Conservation (phyloP, 1,140 invertebrate genomes). For the Eriocheir sinensis region DNA sequence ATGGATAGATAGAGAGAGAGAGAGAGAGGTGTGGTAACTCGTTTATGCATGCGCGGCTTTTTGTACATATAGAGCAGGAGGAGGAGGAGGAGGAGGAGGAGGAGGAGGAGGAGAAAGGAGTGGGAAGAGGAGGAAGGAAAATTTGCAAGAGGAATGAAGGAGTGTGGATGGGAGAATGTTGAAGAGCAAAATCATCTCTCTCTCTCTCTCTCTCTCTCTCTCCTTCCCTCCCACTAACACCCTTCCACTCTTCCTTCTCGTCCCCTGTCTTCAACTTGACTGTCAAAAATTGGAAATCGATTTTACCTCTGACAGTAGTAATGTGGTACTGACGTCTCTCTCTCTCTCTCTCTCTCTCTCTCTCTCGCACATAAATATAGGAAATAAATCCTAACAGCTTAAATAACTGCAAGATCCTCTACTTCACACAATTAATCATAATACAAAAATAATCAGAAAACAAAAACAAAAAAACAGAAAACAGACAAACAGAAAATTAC, state of each 20-base stretch:
- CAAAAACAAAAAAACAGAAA: too few relatives aligned
- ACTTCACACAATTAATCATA: too few relatives aligned
- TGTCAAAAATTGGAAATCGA: neutral
- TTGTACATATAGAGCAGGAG: neutral
- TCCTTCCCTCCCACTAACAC: neutral
- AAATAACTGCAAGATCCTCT: too few relatives aligned
- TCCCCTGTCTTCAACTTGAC: neutral
- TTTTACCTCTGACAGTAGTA: neutral
- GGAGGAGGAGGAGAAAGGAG: neutral
- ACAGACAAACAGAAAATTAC: too few relatives aligned
- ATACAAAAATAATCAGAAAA: too few relatives aligned
- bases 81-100: neutral
- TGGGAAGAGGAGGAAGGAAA: neutral
- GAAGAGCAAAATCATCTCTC: neutral
- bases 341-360: constrained; percentile 23
- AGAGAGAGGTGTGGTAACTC: constrained; percentile 2
- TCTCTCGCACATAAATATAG: too few relatives aligned
- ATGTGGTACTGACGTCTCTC: neutral
- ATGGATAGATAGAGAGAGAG: too few relatives aligned
- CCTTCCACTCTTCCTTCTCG: neutral
- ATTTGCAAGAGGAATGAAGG: neutral
- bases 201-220: neutral
- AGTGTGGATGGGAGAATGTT: neutral
- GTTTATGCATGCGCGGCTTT: neutral
- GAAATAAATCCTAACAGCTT: too few relatives aligned